A percentile compares a stretch with the other conserved stretches of the same genome.
phyloP scores from a whole-genome alignment of 2,797 vertebrate genomes.

The Ptychadena robeensis region DNA sequence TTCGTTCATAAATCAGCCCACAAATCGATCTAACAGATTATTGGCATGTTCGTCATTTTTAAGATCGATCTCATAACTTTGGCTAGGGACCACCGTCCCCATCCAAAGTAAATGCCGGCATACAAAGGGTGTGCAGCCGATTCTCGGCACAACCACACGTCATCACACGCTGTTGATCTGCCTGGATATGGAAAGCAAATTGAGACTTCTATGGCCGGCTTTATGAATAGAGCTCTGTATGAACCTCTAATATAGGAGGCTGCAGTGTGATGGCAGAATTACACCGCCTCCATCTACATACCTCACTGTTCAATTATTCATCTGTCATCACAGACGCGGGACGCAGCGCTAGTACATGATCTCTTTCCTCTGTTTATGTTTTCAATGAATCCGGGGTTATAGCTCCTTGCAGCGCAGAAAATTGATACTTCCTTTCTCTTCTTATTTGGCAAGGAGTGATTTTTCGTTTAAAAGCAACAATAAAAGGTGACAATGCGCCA shows the following conservation, averaged over 20 bases:
- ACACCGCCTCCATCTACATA: background rate
- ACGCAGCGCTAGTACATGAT: background rate
- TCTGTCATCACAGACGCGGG: background rate
- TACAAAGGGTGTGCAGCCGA: too few species aligned
- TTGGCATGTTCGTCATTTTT: too few species aligned
- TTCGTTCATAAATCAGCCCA: too few species aligned
- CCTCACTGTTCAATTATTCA: background rate
- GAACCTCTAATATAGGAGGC: background rate
- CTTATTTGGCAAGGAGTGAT: background rate
- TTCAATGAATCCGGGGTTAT: background rate
- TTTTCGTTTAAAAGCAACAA: constrained; percentile 27
- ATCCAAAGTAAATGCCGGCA: too few species aligned
- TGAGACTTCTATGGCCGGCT: too few species aligned
- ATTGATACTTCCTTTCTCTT: constrained; percentile 1
- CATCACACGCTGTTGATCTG: too few species aligned
- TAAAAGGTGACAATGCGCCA: constrained; percentile 9
- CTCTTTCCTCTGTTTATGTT: background rate
- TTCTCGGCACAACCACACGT: too few species aligned
- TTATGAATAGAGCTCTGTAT: too few species aligned
- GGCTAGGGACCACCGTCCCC: too few species aligned
- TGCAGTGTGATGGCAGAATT: background rate
- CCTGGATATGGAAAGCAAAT: too few species aligned
- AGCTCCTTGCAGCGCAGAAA: background rate
- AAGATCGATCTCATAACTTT: too few species aligned
- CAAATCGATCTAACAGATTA: too few species aligned